Evolutionary conservation across 2,888 invertebrate genomes (phyloP), one percentile per base, ranked within the genome.

Genomic region (Plusia festucae): DNA sequence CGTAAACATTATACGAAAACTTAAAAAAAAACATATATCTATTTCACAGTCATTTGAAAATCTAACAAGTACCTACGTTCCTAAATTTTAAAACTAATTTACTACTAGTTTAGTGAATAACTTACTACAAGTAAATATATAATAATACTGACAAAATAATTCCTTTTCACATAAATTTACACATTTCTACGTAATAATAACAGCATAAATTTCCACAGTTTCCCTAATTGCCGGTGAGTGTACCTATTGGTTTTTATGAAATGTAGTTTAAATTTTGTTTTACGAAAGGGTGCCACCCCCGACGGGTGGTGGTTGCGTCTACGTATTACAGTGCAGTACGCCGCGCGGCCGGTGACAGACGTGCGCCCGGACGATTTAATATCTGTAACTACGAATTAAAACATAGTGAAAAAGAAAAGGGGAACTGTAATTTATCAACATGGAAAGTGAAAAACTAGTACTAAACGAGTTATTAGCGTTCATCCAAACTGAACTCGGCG

Each of bases 281-380:
- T 49, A 49, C 20, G 18, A 49, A 20, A 49, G 46, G 20, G 20
- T 49, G 11, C 11, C 2, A 49, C 46, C 11, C 46, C 18, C 18
- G 46, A 49, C 18, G 46, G 9, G 46, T 20, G 18, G 46, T 11
- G 46, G 11, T 9, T 18, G 18, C 46, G 18, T 18, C 46, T 16
- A 18, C 20, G 46, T 49, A 49, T 49, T 20, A 49, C 46, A 49
- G 46, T 49, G 46, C 4, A 11, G 46, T 20, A 20, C 11, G 46
- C 18, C 46, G 46, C 46, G 46, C 46, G 46, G 46, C 46, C 11
- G 18, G 46, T 20, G 20, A 49, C 46, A 49, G 46, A 20, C 46
- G 46, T 49, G 46, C 20, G 18, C 46, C 11, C 18, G 20, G 20
- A 20, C 46, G 46, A 5, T 8, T 49, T 16, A 49, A 49, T 20